A percentile compares a stretch with the other conserved stretches of the same genome.
phyloP scores from a whole-genome alignment of 2,113 vertebrate genomes.

The Apteryx mantelli region DNA sequence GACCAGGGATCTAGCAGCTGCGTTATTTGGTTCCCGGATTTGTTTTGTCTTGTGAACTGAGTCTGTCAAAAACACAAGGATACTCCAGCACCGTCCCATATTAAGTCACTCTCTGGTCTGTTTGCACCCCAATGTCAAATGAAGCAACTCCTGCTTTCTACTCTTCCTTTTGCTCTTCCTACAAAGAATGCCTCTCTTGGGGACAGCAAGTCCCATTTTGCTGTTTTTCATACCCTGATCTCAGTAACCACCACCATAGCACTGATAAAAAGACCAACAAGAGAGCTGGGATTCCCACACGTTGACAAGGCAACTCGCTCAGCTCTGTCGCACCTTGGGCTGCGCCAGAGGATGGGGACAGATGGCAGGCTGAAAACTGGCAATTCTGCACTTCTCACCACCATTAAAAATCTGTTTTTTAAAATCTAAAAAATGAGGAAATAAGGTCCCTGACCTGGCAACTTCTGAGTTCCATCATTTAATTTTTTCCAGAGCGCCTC shows the following conservation, averaged over 20 bases:
- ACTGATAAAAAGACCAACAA: neutral
- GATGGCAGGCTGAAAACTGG: neutral
- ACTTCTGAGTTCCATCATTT: neutral
- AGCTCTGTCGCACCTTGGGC: neutral
- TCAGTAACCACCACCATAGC: neutral
- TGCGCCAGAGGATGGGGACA: neutral
- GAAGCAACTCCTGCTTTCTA: neutral
- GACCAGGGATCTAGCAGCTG: neutral
- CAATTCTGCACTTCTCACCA: neutral
- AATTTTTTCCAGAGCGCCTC: neutral
- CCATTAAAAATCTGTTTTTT: neutral
- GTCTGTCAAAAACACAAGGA: neutral
- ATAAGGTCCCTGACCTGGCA: neutral
- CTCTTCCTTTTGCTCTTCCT: neutral
- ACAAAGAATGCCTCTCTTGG: neutral
- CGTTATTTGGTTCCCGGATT: neutral
- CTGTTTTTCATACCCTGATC: neutral
- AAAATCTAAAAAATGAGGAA: neutral
- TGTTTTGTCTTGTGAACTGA: neutral
- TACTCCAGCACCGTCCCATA: neutral
- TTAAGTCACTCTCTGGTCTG: neutral
- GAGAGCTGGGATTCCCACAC: neutral
- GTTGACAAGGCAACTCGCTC: neutral
- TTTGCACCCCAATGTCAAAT: neutral
- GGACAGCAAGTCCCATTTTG: neutral